Conservation (phyloP, 2,113 vertebrate genomes). For the Sardina pilchardus region DNA sequence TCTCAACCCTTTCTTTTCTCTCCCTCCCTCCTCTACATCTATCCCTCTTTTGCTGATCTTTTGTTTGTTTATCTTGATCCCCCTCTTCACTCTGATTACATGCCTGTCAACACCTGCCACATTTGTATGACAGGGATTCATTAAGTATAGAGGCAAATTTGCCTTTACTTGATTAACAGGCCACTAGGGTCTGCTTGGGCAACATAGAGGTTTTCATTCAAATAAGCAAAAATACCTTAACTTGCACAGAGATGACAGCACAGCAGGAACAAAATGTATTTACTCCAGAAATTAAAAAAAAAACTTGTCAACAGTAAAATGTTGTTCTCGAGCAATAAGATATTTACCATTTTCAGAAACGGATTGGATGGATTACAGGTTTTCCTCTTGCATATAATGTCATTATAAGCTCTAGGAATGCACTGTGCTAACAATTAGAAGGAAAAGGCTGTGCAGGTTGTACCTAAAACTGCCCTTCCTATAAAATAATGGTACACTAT, state of each 20-base stretch:
- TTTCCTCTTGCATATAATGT: background rate
- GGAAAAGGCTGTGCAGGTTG: background rate
- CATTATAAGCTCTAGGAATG: background rate
- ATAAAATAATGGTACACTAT: too few species aligned
- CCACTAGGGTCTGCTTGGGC: slow-evolving; percentile 51
- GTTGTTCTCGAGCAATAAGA: background rate
- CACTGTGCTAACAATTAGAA: too few species aligned
- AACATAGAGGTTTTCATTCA: slow-evolving; percentile 64
- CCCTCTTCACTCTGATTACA: slow-evolving; percentile 24
- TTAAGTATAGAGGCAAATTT: slow-evolving; percentile 57
- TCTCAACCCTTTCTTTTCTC: background rate
- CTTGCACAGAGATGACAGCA: background rate
- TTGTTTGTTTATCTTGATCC: slow-evolving; percentile 32
- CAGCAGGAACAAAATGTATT: background rate
- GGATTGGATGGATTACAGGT: background rate
- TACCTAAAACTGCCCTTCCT: too few species aligned
- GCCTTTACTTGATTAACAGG: slow-evolving; percentile 62
- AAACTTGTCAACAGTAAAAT: background rate
- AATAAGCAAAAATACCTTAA: slow-evolving; percentile 53
- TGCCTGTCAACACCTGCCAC: slow-evolving; percentile 53
- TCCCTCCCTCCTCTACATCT: background rate
- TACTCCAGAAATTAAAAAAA: background rate
- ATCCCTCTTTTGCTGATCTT: slow-evolving; percentile 30
- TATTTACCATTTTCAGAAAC: too few species aligned
- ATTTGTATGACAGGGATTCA: slow-evolving; percentile 52